Evolutionary conservation across 2,888 invertebrate species (phyloP).

Genomic region (Ariolimax columbianus): DNA sequence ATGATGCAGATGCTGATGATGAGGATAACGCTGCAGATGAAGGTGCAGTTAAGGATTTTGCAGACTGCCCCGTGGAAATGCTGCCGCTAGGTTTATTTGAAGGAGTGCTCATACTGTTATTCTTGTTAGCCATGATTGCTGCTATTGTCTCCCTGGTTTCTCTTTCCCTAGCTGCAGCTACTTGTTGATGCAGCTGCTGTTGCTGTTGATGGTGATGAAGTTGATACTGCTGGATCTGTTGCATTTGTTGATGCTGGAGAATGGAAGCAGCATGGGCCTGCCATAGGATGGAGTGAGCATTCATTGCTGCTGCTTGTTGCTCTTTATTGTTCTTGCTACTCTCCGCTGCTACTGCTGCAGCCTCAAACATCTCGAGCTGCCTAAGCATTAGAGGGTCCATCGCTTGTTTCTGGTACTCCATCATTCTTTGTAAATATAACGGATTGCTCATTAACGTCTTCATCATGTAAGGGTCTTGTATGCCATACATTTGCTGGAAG

Average conservation of each 20-base stretch:
- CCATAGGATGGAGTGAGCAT: conserved; percentile 43
- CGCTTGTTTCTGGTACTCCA: conserved; percentile 51
- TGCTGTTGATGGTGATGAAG: conserved; percentile 48
- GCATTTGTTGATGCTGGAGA: conserved; percentile 52
- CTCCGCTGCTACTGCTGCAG: conserved; percentile 33
- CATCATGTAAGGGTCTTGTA: conserved; percentile 51
- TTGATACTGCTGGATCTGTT: conserved; percentile 51
- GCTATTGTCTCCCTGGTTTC: conserved; percentile 48
- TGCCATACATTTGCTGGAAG: conserved; percentile 49
- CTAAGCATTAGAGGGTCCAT: conserved; percentile 50
- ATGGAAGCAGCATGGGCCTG: conserved; percentile 49
- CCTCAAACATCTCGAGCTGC: conserved; percentile 49
- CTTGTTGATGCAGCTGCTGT: conserved; percentile 34
- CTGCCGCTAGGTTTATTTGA: conserved; percentile 45
- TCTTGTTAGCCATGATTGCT: conserved; percentile 48
- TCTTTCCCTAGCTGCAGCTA: conserved; percentile 35
- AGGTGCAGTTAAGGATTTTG: conserved; percentile 41
- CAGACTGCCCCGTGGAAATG: conserved; percentile 49
- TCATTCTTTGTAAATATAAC: conserved; percentile 50
- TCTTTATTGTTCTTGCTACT: conserved; percentile 29
- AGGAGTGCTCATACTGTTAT: conserved; percentile 23
- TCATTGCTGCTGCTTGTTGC: conserved; percentile 37
- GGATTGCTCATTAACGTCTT: conserved; percentile 51
- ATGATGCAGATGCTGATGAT: neutral
- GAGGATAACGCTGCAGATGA: neutral